Conservation (phyloP, 53 echinoderm and acorn worm species). For the Paelopatides confundens region DNA sequence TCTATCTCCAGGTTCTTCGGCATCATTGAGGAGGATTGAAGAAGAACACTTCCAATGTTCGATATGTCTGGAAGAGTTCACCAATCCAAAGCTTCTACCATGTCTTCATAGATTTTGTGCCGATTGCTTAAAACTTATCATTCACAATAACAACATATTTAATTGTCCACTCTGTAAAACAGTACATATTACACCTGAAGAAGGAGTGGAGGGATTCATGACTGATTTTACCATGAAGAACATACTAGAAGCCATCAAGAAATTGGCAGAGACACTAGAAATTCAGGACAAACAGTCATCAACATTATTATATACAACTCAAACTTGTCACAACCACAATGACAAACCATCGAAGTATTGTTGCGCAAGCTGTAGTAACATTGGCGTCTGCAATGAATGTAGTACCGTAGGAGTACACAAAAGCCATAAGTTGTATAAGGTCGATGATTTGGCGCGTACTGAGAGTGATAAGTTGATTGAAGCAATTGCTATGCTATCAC, state of each 20-base stretch:
- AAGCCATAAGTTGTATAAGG: neutral
- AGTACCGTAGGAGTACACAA: neutral
- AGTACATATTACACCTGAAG: neutral
- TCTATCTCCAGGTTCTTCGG: neutral
- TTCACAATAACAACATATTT: neutral
- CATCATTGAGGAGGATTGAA: neutral
- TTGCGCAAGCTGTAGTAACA: neutral
- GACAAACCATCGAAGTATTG: neutral
- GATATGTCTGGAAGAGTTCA: neutral
- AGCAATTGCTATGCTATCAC: neutral
- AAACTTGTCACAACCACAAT: neutral
- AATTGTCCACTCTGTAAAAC: neutral
- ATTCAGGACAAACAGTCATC: neutral
- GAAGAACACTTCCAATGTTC: neutral
- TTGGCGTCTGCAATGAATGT: neutral
- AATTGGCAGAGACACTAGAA: neutral
- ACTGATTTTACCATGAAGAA: neutral
- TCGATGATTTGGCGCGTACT: neutral
- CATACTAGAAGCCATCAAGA: neutral
- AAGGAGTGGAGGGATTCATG: neutral
- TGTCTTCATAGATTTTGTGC: neutral
- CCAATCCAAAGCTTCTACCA: neutral
- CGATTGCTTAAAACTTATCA: neutral
- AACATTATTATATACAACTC: neutral
- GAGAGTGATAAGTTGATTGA: neutral